These are phyloP conservation scores for Cardiocondyla obscurior DNA, from an alignment of 1,140 invertebrate species.

Conservation along the genomic window DNA sequence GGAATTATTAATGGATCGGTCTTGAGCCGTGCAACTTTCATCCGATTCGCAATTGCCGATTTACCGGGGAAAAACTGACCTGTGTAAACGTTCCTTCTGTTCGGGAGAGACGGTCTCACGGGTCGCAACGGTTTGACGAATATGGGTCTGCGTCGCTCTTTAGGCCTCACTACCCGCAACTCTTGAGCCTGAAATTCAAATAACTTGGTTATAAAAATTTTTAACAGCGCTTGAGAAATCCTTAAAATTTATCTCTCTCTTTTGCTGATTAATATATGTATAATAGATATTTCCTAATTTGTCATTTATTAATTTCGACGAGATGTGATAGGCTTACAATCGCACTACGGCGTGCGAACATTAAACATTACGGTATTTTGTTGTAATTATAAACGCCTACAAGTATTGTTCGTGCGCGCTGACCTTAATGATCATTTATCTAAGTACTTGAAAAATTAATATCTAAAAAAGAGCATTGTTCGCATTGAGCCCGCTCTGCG, in stretches of 20 bases:
- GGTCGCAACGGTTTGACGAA: slow-evolving; percentile 63
- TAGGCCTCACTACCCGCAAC: slow-evolving; percentile 72
- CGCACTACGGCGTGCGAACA: neutral
- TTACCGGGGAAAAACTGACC: slow-evolving; percentile 64
- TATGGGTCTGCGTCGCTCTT: slow-evolving; percentile 68
- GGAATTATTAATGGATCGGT: slow-evolving; percentile 8
- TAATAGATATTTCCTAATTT: neutral
- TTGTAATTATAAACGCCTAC: slow-evolving; percentile 1
- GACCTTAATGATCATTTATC: slow-evolving; percentile 42
- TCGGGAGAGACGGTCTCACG: slow-evolving; percentile 63
- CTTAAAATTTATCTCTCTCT: too few relatives aligned
- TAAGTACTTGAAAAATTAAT: too few relatives aligned
- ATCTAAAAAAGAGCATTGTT: neutral
- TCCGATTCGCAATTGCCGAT: neutral
- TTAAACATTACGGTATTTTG: neutral
- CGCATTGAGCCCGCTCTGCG: neutral
- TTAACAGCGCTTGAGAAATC: neutral
- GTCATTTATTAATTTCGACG: neutral
- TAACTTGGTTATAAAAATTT: neutral
- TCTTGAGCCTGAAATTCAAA: slow-evolving; percentile 79
- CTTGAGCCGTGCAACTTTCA: neutral
- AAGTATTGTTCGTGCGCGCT: slow-evolving; percentile 17
- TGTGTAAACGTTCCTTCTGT: slow-evolving; percentile 79
- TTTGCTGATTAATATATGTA: too few relatives aligned
- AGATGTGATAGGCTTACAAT: neutral